Percentiles rank a stretch among this genome's conserved stretches.
phyloP scores from a whole-genome alignment of 1,140 invertebrate species.

The Pteromalus puparum region DNA sequence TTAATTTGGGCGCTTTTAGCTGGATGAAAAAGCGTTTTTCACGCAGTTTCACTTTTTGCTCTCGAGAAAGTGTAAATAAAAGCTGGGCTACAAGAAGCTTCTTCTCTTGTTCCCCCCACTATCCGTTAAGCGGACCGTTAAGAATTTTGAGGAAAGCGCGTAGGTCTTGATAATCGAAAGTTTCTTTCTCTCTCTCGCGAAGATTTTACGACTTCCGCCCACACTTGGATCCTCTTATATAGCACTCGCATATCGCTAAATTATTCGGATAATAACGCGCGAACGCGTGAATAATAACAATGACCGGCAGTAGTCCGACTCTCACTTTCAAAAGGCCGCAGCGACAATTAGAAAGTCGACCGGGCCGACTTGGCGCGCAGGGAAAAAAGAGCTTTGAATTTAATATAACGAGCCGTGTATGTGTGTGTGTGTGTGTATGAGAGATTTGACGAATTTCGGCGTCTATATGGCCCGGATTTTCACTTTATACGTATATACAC shows the following conservation, averaged over 20 bases:
- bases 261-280: constrained; percentile 27
- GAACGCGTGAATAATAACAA: constrained; percentile 49
- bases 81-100: not conserved
- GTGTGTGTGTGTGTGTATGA: not conserved
- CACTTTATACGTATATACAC: not conserved
- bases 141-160: not conserved
- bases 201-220: constrained; percentile 36
- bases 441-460: constrained; percentile 3
- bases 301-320: constrained; percentile 34
- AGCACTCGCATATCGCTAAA: not conserved
- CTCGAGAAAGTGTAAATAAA: too few species aligned
- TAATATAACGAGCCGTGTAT: not conserved
- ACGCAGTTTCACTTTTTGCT: too few species aligned
- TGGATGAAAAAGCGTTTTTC: not conserved
- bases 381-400: constrained; percentile 14
- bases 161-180: not conserved
- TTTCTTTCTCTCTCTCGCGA: not conserved
- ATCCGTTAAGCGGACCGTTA: not conserved
- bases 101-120: not conserved
- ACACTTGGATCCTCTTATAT: not conserved
- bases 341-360: constrained; percentile 48
- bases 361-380: not conserved
- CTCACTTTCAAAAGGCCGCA: constrained; percentile 46
- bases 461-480: not conserved
- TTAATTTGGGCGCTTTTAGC: not conserved